phyloP scores from a whole-genome alignment of 2,797 vertebrate genomes.

The Cirrhinus mrigala region DNA sequence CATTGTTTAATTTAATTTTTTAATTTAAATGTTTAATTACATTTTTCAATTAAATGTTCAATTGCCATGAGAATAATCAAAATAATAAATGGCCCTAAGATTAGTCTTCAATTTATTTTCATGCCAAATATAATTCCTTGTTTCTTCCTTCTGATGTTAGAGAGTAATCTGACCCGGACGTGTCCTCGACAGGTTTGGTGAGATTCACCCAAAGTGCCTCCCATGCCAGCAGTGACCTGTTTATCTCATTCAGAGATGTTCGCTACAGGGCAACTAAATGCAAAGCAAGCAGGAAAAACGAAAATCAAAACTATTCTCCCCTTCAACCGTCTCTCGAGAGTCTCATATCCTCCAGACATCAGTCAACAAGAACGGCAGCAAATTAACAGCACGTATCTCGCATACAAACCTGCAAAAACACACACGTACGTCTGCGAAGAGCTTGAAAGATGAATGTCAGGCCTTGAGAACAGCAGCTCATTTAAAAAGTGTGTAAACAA shows the following conservation, averaged over 20 bases:
- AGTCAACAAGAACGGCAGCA: constrained; percentile 33
- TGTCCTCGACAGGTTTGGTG: constrained; percentile 6
- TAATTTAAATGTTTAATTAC: no score
- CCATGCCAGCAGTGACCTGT: constrained; percentile 75
- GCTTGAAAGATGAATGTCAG: constrained; percentile 5
- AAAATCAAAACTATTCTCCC: constrained; percentile 68
- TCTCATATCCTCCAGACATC: constrained; percentile 59
- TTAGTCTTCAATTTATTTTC: not conserved
- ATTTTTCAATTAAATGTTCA: no score
- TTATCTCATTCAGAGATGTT: constrained; percentile 76
- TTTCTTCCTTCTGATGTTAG: not conserved
- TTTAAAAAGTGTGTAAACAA: constrained; percentile 48
- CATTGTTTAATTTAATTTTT: no score
- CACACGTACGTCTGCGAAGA: not conserved
- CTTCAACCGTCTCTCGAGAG: constrained; percentile 57
- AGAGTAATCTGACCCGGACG: constrained; percentile 13
- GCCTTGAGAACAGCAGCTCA: constrained; percentile 30
- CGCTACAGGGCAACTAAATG: constrained; percentile 76
- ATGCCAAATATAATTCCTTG: not conserved
- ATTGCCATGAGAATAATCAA: not conserved
- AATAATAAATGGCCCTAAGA: not conserved
- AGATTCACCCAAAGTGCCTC: constrained; percentile 53
- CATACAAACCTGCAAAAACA: constrained; percentile 3
- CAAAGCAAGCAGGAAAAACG: constrained; percentile 74
- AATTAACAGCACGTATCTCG: constrained; percentile 20